Evolutionary conservation across 2,888 invertebrate genomes (phyloP).

Genomic region (Halocaridina rubra): DNA sequence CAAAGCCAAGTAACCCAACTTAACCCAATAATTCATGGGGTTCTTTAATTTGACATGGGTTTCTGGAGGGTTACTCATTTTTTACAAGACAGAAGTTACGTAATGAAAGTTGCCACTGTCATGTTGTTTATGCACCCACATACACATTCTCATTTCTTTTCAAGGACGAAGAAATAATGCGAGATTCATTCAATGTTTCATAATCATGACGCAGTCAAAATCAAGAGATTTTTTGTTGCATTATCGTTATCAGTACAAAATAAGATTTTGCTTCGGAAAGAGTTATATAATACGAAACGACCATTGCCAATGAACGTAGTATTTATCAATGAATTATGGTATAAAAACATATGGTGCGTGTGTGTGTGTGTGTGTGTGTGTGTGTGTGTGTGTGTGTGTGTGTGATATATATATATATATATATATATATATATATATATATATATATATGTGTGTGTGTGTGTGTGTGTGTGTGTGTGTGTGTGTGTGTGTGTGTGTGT

Average conservation of each 20-base stretch:
- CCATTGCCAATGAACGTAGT: background rate
- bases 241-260: background rate
- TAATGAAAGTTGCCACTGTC: background rate
- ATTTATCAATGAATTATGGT: background rate
- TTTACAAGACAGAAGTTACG: background rate
- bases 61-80: background rate
- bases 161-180: no score
- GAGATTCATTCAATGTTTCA: no score
- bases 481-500: background rate
- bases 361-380: background rate
- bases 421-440: background rate
- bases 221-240: no score
- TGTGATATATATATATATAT: no score
- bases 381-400: background rate
- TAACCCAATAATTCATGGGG: no score
- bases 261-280: background rate
- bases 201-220: no score
- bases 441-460: background rate
- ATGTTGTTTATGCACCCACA: no score
- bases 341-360: background rate
- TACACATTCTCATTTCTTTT: no score
- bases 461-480: background rate
- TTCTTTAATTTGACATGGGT: no score
- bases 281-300: background rate
- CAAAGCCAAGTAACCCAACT: no score